Conservation (phyloP, 1,140 invertebrate genomes). For the Calliopsis andreniformis region DNA sequence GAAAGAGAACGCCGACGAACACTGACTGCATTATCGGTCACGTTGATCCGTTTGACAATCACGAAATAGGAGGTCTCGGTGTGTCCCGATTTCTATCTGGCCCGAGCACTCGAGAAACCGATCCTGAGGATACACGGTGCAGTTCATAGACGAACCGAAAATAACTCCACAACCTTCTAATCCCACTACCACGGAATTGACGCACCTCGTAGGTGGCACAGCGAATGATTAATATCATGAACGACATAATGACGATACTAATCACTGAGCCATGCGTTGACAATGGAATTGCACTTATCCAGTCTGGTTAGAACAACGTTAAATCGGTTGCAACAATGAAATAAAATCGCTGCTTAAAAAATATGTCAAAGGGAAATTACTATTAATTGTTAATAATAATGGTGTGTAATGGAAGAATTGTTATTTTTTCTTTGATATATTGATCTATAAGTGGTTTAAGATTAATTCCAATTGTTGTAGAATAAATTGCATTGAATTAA, state of each 20-base stretch:
- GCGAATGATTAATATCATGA: slow-evolving; percentile 24
- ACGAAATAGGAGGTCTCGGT: neutral
- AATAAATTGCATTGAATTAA: neutral
- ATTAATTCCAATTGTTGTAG: neutral
- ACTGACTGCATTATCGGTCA: neutral
- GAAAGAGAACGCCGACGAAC: neutral
- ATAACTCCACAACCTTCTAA: neutral
- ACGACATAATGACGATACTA: neutral
- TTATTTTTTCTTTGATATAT: too few species aligned
- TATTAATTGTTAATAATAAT: neutral
- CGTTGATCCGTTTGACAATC: slow-evolving; percentile 20
- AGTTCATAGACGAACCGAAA: slow-evolving; percentile 8
- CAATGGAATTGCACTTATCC: neutral
- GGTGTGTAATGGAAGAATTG: neutral
- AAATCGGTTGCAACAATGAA: neutral
- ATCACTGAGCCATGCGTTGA: neutral
- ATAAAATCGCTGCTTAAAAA: neutral
- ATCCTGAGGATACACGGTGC: neutral
- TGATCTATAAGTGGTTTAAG: too few species aligned
- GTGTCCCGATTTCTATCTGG: neutral
- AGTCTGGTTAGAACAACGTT: neutral
- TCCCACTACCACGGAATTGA: neutral
- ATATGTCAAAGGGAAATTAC: neutral
- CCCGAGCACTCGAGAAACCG: neutral
- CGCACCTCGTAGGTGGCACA: neutral